Evolutionary conservation across 2,797 vertebrate species (phyloP).

Genomic region (Orestias chungarensis): DNA sequence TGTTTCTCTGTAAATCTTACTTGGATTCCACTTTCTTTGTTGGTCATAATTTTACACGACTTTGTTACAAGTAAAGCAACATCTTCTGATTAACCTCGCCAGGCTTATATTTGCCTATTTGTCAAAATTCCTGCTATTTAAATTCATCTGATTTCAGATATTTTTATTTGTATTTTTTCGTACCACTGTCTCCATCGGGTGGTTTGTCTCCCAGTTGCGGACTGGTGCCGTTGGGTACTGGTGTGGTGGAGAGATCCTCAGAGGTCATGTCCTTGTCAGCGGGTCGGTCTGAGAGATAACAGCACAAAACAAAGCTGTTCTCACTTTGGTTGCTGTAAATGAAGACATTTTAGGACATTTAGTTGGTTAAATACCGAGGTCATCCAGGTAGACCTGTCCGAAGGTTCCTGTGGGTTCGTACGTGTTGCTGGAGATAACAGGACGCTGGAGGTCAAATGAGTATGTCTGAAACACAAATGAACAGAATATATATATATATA

Average conservation of each 20-base stretch:
- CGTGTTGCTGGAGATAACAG: neutral
- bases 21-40: no score
- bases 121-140: neutral
- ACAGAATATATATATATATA: neutral
- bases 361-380: conserved; percentile 45
- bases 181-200: conserved; percentile 34
- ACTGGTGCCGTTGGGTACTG: conserved; percentile 40
- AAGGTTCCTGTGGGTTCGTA: conserved; percentile 56
- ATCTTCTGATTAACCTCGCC: neutral
- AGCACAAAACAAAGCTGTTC: neutral
- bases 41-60: no score
- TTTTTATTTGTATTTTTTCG: no score
- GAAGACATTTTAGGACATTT: neutral
- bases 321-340: neutral
- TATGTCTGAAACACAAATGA: conserved; percentile 44
- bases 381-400: conserved; percentile 56
- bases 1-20: no score
- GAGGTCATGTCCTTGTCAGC: conserved; percentile 16
- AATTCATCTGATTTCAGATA: neutral
- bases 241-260: conserved; percentile 21
- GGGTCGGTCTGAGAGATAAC: conserved; percentile 27
- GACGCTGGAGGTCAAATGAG: conserved; percentile 66
- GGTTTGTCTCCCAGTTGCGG: conserved; percentile 19
- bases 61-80: no score
- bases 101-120: neutral